Base-by-base conservation (phyloP, 1,140 invertebrate species). In the Solenopsis fugax region DNA sequence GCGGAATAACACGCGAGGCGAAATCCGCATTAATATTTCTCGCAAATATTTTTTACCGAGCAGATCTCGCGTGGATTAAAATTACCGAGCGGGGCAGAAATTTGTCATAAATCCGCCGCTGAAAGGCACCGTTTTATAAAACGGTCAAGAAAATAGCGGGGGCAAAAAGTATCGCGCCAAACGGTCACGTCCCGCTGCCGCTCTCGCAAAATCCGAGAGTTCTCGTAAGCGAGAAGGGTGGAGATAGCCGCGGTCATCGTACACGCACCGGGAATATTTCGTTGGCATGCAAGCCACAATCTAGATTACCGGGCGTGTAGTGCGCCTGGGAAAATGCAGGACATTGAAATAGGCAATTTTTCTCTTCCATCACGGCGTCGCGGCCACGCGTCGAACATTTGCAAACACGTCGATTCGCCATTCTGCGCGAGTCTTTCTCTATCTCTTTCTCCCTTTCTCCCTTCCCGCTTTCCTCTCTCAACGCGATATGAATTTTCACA, bases 271-370 rank as follows among this genome's bases (percentile, higher is more conserved):
- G 58, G 48, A 65, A 60, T 52, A 54, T 75, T 65, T 73, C 65
- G 58, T 52, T 16, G 41, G 41, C 54, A 34, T 89, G 62, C 54
- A 54, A 58, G 34, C 69, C 76, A 24, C 80, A 80, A 89, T 89
- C 69, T 65, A 58, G 60, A 71, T 88, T 67, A 60, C 65, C 6
- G 34, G 34, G 29, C 7, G 73, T 41, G 24, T 50, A 34, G 29
- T 48, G 52, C 48, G 85, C 21, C 62, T 18, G 80, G 87, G 81
- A 77, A 90, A 89, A 85, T 82, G 87, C 54, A 69, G 65, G 85
- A 60, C 64, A 67, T 45, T 45, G 88, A 89, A 89, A 81, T 48
- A 65, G 69, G 82, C 77, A 87, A 88, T 90, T 82, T 91, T 91
- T 88, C 82, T 91, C 71, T 34, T 45, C 56, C 62, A 56, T 71